Evolutionary conservation across 1,140 invertebrate genomes (phyloP), one percentile per base, ranked within the genome.

Genomic region (Piezodorus guildinii): DNA sequence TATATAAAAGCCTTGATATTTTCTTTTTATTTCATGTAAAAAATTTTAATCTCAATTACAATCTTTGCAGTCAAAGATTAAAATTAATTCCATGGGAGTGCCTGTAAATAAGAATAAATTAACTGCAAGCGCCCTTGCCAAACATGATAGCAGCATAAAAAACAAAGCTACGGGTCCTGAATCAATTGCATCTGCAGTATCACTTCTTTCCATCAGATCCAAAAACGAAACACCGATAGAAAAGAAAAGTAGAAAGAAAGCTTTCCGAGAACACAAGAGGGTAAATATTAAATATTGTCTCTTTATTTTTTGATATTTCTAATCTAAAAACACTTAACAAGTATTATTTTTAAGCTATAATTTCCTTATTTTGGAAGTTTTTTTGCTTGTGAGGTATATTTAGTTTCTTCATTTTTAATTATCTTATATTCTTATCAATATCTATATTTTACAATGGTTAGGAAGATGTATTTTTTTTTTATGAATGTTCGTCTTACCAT

Each of bases 151-250:
- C 16, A 72, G 81, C 66, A 21, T 9, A 56, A 78, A 81, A 9
- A 71, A 69, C 44, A 73, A 72, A 3, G 79, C 74, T 16, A 66
- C 80, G 17, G 78, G 77, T 68, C 83, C 81, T 3, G 82, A 86
- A 60, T 85, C 85, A 3, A 75, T 88, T 51, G 77, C 83, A 45
- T 88, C 85, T 1, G 82, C 82, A 6, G 73, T 89, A 9, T 87
- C 83, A 52, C 74, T 80, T 1, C 74, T 90, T 2, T 90, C 87
- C 25, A 77, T 87, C 60, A 80, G 93, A 68, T 82, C 84, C 0
- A 88, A 88, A 74, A 80, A 87, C 69, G 95, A 98, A 80, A 86
- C 84, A 0, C 71, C 82, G 0, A 89, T 94, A 68, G 90, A 96
- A 69, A 85, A 84, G 71, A 85, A 77, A 69, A 80, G 85, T 68